Conservation (phyloP, 2,888 invertebrate species). For the Scaptomyza flava region DNA sequence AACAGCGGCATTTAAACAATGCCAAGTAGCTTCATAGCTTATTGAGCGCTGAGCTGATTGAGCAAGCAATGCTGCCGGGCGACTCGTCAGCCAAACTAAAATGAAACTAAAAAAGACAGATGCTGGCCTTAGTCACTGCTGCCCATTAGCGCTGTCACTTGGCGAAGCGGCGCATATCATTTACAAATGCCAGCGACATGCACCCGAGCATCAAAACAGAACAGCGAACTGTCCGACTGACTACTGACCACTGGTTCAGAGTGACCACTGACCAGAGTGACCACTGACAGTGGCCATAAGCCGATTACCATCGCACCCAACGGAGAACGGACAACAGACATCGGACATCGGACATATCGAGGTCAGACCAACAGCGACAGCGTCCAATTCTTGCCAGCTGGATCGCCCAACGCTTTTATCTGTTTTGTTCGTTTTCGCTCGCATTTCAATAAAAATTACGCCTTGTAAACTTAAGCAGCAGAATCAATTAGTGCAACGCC, state of each 20-base stretch:
- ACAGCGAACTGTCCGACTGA: slow-evolving; percentile 30
- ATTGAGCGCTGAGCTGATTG: slow-evolving; percentile 64
- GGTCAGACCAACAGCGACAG: slow-evolving; percentile 24
- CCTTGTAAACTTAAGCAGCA: slow-evolving; percentile 64
- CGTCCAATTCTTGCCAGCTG: slow-evolving; percentile 26
- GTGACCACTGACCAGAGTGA: not conserved
- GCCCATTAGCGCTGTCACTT: slow-evolving; percentile 71
- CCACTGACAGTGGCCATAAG: slow-evolving; percentile 34
- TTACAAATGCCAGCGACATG: slow-evolving; percentile 67
- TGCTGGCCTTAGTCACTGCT: slow-evolving; percentile 20
- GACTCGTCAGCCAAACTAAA: slow-evolving; percentile 26
- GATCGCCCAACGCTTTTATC: slow-evolving; percentile 3
- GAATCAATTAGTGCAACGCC: slow-evolving; percentile 71
- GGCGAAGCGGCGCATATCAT: slow-evolving; percentile 59
- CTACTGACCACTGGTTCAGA: not conserved
- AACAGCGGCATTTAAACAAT: slow-evolving; percentile 56
- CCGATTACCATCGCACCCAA: slow-evolving; percentile 44
- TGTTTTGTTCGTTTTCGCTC: slow-evolving; percentile 7
- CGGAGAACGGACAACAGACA: slow-evolving; percentile 1
- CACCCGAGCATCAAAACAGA: slow-evolving; percentile 53
- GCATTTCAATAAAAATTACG: slow-evolving; percentile 64
- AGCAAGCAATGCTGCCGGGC: slow-evolving; percentile 48
- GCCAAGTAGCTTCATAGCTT: slow-evolving; percentile 67
- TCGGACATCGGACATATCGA: slow-evolving; percentile 30
- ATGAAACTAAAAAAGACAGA: slow-evolving; percentile 9